Evolutionary conservation across 2,113 vertebrate genomes (phyloP).

Genomic region (Gasterosteus aculeatus): DNA sequence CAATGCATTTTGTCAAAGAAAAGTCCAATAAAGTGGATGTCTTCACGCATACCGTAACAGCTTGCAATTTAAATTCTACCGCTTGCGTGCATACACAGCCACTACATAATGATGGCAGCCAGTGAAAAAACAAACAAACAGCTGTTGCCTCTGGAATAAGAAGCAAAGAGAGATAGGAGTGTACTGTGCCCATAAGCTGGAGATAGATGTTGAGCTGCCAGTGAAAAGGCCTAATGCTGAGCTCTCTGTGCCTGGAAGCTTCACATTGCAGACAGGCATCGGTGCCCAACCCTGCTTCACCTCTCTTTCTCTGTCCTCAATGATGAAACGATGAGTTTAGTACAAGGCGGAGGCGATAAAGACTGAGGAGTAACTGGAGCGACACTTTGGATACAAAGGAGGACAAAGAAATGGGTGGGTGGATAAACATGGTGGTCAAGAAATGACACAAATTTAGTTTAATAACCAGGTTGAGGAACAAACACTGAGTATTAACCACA

Average conservation of each 20-base stretch:
- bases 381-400: constrained; percentile 16
- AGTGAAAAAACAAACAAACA: constrained; percentile 39
- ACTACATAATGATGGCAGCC: constrained; percentile 39
- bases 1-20: constrained; percentile 26
- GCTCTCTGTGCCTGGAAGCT: constrained; percentile 57
- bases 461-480: background rate
- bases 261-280: constrained; percentile 55
- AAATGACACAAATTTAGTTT: background rate
- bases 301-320: constrained; percentile 39
- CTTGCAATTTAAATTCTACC: constrained; percentile 35
- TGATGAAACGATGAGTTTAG: constrained; percentile 62
- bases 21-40: constrained; percentile 38
- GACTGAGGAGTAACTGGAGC: constrained; percentile 28
- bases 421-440: background rate
- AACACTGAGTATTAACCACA: background rate
- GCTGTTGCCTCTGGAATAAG: constrained; percentile 27
- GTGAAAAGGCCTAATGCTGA: constrained; percentile 64
- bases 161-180: constrained; percentile 23
- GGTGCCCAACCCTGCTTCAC: constrained; percentile 46
- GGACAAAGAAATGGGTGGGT: constrained; percentile 1
- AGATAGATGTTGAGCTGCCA: constrained; percentile 56
- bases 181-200: constrained; percentile 50
- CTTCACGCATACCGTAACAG: constrained; percentile 29
- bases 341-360: constrained; percentile 32
- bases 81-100: constrained; percentile 13